Percentiles rank a stretch among this genome's conserved stretches.
These are phyloP conservation scores for Machaerirhynchus nigripectus DNA, from an alignment of 2,113 vertebrate genomes.

Conservation along the genomic window DNA sequence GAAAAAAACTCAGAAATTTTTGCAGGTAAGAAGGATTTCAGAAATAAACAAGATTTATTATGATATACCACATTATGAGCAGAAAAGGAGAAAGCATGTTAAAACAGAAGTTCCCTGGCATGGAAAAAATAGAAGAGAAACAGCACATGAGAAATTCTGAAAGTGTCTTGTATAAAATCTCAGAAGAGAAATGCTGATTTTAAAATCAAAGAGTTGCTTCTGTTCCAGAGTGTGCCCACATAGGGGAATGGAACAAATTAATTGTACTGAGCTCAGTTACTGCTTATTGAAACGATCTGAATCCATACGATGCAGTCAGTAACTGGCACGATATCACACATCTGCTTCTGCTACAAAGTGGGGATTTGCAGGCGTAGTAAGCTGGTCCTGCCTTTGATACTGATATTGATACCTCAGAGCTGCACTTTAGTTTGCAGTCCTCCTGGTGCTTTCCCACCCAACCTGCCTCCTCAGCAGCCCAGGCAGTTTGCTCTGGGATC, in stretches of 20 bases:
- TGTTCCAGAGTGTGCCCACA: not conserved
- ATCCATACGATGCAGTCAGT: not conserved
- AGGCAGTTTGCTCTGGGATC: not conserved
- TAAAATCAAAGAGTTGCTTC: not conserved
- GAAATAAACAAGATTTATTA: not conserved
- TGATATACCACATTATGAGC: not conserved
- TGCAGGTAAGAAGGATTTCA: not conserved
- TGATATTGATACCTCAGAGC: not conserved
- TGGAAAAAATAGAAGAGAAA: not conserved
- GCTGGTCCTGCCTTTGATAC: not conserved
- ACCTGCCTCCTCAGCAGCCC: not conserved
- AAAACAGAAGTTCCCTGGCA: not conserved
- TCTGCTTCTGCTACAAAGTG: not conserved
- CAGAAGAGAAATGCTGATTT: not conserved
- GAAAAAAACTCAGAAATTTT: not conserved
- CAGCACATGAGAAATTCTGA: not conserved
- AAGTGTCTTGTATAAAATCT: fast-evolving
- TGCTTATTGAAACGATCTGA: not conserved
- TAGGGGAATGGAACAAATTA: not conserved
- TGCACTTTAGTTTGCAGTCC: not conserved
- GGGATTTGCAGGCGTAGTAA: not conserved
- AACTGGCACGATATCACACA: not conserved
- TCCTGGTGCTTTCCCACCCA: not conserved
- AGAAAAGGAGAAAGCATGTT: not conserved
- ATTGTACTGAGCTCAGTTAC: not conserved